Evolutionary conservation across 2,888 invertebrate species (phyloP).

Genomic region (Acanthosepion esculentum): DNA sequence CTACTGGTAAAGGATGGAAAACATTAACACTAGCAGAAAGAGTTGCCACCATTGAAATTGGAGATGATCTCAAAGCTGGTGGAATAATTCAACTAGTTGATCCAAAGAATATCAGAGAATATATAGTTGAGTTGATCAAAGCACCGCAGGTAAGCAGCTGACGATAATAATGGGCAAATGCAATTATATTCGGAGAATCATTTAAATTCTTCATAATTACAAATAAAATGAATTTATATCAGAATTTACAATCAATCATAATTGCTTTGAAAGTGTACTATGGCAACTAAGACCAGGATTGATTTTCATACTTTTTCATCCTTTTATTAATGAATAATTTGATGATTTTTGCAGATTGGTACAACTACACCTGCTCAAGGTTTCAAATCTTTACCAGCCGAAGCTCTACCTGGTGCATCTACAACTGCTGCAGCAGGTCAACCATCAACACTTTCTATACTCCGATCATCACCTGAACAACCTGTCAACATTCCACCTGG

Average conservation of each 20-base stretch:
- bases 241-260: too few relatives aligned
- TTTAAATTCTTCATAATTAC: too few relatives aligned
- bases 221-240: too few relatives aligned
- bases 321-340: too few relatives aligned
- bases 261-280: too few relatives aligned
- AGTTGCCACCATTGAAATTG: not conserved
- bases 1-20: not conserved
- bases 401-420: not conserved
- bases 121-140: not conserved
- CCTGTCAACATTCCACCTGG: too few relatives aligned
- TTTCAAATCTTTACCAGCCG: not conserved
- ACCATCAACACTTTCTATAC: too few relatives aligned
- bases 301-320: too few relatives aligned
- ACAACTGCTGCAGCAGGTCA: not conserved
- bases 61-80: not conserved
- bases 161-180: not conserved
- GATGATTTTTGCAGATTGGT: not conserved
- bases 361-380: not conserved
- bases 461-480: too few relatives aligned
- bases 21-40: not conserved
- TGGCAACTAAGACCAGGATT: too few relatives aligned
- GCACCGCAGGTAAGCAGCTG: not conserved
- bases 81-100: not conserved
- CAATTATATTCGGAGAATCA: too few relatives aligned
- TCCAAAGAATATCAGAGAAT: not conserved